Percentiles rank a stretch among this genome's conserved stretches.
Evolutionary conservation across 2,113 vertebrate genomes (phyloP).

Genomic region (Polypterus bichir): DNA sequence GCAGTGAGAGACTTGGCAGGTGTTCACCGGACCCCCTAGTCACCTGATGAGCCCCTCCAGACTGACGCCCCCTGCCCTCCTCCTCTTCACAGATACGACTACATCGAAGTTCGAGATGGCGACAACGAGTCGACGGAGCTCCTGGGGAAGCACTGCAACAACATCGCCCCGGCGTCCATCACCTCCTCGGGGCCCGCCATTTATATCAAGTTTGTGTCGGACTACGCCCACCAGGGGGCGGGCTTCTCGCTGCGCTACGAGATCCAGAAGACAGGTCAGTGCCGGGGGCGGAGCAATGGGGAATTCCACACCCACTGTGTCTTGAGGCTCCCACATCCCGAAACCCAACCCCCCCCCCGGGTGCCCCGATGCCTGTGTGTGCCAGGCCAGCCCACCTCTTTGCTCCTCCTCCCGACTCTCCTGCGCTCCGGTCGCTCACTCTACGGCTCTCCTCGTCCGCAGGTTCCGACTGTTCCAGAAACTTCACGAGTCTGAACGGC

Average conservation of each 20-base stretch:
- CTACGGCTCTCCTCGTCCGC: neutral
- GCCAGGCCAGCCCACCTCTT: too few relatives aligned
- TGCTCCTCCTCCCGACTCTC: too few relatives aligned
- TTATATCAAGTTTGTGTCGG: conserved; percentile 89
- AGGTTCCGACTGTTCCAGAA: conserved; percentile 95
- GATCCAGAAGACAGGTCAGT: conserved; percentile 90
- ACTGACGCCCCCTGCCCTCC: neutral
- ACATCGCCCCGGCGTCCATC: conserved; percentile 89
- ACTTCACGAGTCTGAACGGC: conserved; percentile 76
- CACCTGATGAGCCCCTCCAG: conserved; percentile 3
- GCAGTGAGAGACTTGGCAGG: too few relatives aligned
- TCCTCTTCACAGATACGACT: conserved; percentile 72
- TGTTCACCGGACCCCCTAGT: neutral
- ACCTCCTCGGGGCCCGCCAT: conserved; percentile 83
- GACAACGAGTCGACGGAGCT: conserved; percentile 74
- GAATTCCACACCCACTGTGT: neutral
- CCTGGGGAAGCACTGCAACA: conserved; percentile 90
- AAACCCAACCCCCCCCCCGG: too few relatives aligned
- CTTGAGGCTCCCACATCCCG: conserved; percentile 8
- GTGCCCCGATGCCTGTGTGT: neutral
- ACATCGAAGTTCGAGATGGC: conserved; percentile 90
- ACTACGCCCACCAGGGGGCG: conserved; percentile 92
- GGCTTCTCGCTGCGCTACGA: conserved; percentile 96
- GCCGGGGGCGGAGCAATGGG: conserved; percentile 5
- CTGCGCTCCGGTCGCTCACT: too few relatives aligned